Percentiles rank a stretch among this genome's conserved stretches.
These are phyloP conservation scores for Thyatira batis DNA, from an alignment of 2,888 invertebrate species.

Conservation along the genomic window DNA sequence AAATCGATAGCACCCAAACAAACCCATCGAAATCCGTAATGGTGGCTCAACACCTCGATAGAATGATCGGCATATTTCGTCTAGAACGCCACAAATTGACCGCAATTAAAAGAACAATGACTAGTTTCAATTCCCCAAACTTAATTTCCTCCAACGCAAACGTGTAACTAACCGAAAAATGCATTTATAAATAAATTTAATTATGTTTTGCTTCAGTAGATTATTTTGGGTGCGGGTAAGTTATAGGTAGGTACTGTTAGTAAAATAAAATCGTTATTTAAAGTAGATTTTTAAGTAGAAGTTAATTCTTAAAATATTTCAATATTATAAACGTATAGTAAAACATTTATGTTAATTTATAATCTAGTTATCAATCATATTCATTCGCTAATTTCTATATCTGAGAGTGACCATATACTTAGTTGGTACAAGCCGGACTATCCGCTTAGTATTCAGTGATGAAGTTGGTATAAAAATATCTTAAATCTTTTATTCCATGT, in stretches of 20 bases:
- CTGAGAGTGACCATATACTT: too few species aligned
- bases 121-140: constrained; percentile 80
- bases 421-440: too few species aligned
- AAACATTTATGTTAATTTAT: too few species aligned
- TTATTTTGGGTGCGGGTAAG: constrained; percentile 10
- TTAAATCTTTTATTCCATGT: too few species aligned
- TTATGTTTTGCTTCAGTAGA: constrained; percentile 28
- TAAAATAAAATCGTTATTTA: not conserved
- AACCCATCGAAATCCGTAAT: constrained; percentile 29
- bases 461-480: too few species aligned
- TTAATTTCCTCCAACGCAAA: constrained; percentile 75
- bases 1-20: constrained; percentile 25
- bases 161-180: constrained; percentile 72
- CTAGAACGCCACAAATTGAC: constrained; percentile 79
- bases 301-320: too few species aligned
- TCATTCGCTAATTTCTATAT: too few species aligned
- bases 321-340: too few species aligned
- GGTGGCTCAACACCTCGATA: constrained; percentile 33
- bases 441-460: too few species aligned
- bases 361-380: too few species aligned
- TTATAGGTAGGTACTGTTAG: not conserved
- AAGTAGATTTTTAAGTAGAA: too few species aligned
- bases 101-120: constrained; percentile 82
- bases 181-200: constrained; percentile 51
- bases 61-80: constrained; percentile 77